A percentile compares a stretch with the other conserved stretches of the same genome.
Conservation (phyloP, 2,113 vertebrate species). For the Polypterus senegalus region DNA sequence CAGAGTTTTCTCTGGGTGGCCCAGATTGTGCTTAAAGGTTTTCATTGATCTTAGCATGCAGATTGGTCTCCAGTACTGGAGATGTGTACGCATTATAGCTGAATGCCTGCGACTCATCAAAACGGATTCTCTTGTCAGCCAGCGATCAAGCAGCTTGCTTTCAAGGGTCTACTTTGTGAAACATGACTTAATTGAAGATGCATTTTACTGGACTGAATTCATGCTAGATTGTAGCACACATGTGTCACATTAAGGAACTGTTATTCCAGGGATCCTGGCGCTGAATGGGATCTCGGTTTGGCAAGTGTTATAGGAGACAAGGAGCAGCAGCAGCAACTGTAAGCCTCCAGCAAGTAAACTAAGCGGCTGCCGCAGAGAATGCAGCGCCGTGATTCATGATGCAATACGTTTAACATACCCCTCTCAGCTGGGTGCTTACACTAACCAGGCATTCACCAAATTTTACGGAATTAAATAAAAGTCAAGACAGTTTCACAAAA, state of each 20-base stretch:
- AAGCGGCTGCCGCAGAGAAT: background rate
- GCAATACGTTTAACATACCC: conserved; percentile 26
- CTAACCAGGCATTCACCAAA: conserved; percentile 8
- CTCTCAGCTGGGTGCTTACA: conserved; percentile 26
- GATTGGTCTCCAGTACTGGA: too few relatives aligned
- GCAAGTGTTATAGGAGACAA: background rate
- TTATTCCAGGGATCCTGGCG: conserved; percentile 1
- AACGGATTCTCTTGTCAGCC: too few relatives aligned
- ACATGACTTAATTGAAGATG: background rate
- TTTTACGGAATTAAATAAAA: conserved; percentile 10
- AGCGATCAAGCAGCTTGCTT: too few relatives aligned
- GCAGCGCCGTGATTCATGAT: conserved; percentile 11
- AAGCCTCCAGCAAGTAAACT: background rate
- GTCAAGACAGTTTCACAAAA: too few relatives aligned
- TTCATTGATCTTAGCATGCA: too few relatives aligned
- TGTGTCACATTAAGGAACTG: conserved; percentile 9
- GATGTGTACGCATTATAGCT: too few relatives aligned
- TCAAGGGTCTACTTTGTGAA: too few relatives aligned
- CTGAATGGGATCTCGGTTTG: conserved; percentile 11
- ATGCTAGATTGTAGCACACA: conserved; percentile 3
- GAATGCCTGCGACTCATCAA: too few relatives aligned
- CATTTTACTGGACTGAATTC: background rate
- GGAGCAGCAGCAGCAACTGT: background rate
- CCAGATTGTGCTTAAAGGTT: too few relatives aligned
- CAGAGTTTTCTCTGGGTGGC: too few relatives aligned